Conservation (phyloP, 2,113 vertebrate species). For the Hyaena hyaena region DNA sequence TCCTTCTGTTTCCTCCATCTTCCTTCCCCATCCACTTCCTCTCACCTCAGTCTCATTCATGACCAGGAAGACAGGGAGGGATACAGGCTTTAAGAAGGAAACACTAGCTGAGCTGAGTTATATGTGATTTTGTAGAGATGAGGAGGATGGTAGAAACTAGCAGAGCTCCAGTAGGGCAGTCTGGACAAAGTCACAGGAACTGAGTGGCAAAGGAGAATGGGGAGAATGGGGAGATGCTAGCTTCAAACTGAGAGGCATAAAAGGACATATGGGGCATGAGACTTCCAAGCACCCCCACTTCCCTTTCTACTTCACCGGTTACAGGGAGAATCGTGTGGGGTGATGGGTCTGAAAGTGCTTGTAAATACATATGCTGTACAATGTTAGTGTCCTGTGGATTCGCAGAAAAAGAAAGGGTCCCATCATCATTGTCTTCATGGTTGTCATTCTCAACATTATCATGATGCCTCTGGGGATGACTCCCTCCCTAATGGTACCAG, state of each 20-base stretch:
- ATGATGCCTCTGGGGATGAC: background rate
- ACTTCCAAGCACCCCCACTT: background rate
- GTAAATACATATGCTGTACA: background rate
- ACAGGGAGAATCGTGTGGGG: background rate
- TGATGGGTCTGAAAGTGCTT: background rate
- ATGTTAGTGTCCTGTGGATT: background rate
- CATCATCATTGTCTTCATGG: background rate
- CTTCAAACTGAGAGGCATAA: background rate
- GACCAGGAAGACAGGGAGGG: background rate
- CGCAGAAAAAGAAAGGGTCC: background rate
- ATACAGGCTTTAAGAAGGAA: background rate
- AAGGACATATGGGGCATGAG: background rate
- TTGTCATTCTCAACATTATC: background rate
- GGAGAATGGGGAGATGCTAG: background rate
- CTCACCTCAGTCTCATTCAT: fast-evolving
- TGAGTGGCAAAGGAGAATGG: background rate
- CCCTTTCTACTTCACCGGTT: background rate
- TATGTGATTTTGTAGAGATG: background rate
- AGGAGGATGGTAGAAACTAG: background rate
- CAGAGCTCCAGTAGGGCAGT: fast-evolving
- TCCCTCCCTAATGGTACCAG: background rate
- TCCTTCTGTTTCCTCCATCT: background rate
- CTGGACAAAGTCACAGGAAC: no score
- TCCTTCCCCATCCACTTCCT: background rate
- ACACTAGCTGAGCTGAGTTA: background rate